These are phyloP conservation scores for Monoplex corrugatus DNA, from an alignment of 2,888 invertebrate genomes.

Conservation along the genomic window DNA sequence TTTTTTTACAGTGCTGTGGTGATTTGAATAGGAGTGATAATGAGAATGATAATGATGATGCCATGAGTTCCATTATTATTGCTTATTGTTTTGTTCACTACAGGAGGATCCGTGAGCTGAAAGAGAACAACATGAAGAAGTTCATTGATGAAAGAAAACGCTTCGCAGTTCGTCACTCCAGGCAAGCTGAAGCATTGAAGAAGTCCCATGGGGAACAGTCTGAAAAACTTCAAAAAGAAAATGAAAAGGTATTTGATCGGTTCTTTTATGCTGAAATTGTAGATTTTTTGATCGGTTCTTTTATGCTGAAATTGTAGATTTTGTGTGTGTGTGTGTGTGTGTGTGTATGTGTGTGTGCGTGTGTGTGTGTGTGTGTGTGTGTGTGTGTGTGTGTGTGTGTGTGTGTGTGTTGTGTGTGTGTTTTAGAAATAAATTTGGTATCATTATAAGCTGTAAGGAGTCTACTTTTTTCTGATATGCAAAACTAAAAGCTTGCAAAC, in stretches of 20 bases:
- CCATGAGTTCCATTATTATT: neutral
- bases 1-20: no score
- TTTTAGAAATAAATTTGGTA: no score
- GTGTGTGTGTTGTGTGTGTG: no score
- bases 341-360: neutral
- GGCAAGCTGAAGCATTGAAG: conserved; percentile 78
- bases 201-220: conserved; percentile 85
- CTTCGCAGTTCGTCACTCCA: conserved; percentile 76
- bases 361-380: neutral
- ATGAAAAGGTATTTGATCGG: conserved; percentile 76
- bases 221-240: conserved; percentile 87
- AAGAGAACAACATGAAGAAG: conserved; percentile 98
- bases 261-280: neutral
- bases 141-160: conserved; percentile 94
- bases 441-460: no score
- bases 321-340: neutral
- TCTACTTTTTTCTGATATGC: no score
- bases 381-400: no score
- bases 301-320: no score
- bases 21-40: no score
- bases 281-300: neutral
- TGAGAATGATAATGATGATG: no score
- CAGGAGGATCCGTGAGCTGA: conserved; percentile 91
- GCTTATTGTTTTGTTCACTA: conserved; percentile 35
- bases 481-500: no score